phyloP scores from a whole-genome alignment of 2,113 vertebrate species.

The Benthochromis sp. region DNA sequence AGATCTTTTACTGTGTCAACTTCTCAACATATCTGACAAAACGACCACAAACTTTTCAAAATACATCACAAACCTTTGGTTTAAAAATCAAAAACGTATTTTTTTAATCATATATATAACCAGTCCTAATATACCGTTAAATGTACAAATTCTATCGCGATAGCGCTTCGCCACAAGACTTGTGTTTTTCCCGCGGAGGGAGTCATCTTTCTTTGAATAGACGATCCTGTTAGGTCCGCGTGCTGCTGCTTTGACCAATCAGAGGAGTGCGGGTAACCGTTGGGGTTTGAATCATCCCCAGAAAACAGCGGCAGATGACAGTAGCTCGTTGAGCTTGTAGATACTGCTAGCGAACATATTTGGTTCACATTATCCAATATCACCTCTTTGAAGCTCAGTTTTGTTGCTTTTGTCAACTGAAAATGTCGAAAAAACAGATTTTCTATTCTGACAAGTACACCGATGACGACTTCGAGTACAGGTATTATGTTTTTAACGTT shows the following conservation, averaged over 20 bases:
- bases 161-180: too few relatives aligned
- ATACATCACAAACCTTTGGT: not conserved
- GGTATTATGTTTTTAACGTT: constrained; percentile 27
- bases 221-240: not conserved
- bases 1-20: not conserved
- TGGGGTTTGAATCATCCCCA: constrained; percentile 54
- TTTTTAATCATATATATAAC: not conserved
- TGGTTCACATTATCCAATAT: not conserved
- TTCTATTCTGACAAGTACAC: constrained; percentile 76
- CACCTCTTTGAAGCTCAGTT: not conserved
- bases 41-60: accelerated
- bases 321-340: not conserved
- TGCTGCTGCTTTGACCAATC: constrained; percentile 46
- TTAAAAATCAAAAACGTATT: not conserved
- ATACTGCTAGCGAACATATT: not conserved
- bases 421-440: constrained; percentile 74
- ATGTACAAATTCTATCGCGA: accelerated
- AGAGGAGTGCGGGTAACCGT: constrained; percentile 30
- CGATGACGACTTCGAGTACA: constrained; percentile 75
- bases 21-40: not conserved
- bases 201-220: accelerated
- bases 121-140: not conserved
- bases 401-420: not conserved
- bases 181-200: not conserved
- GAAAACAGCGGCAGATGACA: constrained; percentile 51